These are phyloP conservation scores for Aselliscus stoliczkanus DNA, from an alignment of 2,797 vertebrate genomes.

Conservation along the genomic window DNA sequence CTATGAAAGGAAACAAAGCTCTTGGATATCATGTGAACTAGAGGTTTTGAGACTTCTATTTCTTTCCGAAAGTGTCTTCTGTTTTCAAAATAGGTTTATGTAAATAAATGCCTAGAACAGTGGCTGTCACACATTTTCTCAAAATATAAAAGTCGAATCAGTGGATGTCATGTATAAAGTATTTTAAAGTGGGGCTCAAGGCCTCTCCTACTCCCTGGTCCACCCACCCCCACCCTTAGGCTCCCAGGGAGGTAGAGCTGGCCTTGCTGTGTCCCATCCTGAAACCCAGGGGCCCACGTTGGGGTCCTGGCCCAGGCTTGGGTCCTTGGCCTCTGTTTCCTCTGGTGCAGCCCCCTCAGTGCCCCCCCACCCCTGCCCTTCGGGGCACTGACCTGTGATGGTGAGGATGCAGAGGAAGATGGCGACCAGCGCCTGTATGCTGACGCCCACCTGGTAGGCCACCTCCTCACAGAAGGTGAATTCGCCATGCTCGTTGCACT, in stretches of 20 bases:
- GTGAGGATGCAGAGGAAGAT: slow-evolving; percentile 94
- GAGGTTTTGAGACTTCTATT: not conserved
- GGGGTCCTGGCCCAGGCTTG: not conserved
- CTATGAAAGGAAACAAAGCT: not conserved
- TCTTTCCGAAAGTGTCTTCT: not conserved
- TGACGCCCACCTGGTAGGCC: slow-evolving; percentile 82
- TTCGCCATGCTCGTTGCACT: slow-evolving; percentile 84
- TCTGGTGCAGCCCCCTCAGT: fast-evolving
- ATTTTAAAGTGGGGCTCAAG: not conserved
- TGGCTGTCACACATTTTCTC: not conserved
- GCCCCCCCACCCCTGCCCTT: fast-evolving
- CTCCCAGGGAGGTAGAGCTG: not conserved
- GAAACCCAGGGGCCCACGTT: not conserved
- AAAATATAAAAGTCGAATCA: not conserved
- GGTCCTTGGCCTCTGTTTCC: not conserved
- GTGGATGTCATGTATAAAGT: not conserved
- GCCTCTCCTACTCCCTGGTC: fast-evolving
- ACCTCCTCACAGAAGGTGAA: slow-evolving; percentile 84
- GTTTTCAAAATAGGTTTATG: not conserved
- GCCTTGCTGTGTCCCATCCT: not conserved
- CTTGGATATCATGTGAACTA: not conserved
- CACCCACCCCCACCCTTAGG: fast-evolving
- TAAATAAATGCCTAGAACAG: not conserved
- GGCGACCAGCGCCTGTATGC: slow-evolving; percentile 88
- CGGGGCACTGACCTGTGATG: slow-evolving; percentile 86